phyloP scores from a whole-genome alignment of 2,888 invertebrate species.

The Agrilus biguttatus region DNA sequence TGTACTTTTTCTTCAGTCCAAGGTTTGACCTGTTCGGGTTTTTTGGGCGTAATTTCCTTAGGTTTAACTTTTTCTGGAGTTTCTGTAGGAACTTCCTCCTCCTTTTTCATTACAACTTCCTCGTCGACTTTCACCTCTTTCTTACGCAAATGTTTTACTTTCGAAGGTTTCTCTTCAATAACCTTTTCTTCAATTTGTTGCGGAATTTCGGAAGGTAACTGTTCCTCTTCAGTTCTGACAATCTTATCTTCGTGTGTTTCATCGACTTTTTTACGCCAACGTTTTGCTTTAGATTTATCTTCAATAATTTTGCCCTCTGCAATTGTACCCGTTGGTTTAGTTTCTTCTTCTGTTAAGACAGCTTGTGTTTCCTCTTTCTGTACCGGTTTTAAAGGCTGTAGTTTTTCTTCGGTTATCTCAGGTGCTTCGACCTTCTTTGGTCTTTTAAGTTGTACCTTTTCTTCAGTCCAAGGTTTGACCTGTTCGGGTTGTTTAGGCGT shows the following conservation, averaged over 20 bases:
- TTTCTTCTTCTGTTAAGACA: not conserved
- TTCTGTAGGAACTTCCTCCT: slow-evolving; percentile 17
- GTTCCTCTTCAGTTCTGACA: slow-evolving; percentile 30
- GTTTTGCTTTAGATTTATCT: slow-evolving; percentile 6
- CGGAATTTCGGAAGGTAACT: slow-evolving; percentile 22
- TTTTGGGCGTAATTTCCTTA: too few relatives aligned
- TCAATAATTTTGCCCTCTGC: slow-evolving; percentile 1
- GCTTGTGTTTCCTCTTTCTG: not conserved
- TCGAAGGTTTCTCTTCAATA: slow-evolving; percentile 33
- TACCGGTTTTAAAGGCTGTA: not conserved
- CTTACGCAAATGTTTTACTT: slow-evolving; percentile 3
- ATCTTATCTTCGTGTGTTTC: slow-evolving; percentile 15
- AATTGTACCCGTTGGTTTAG: not conserved
- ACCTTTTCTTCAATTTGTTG: slow-evolving; percentile 43
- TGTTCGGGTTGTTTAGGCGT: slow-evolving; percentile 15
- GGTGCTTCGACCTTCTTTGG: slow-evolving; percentile 3
- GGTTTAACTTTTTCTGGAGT: too few relatives aligned
- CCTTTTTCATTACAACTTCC: slow-evolving; percentile 4
- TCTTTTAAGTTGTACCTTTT: not conserved
- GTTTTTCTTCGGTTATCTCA: not conserved
- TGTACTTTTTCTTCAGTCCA: not conserved
- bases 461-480: slow-evolving; percentile 11
- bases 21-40: slow-evolving; percentile 20
- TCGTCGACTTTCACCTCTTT: slow-evolving; percentile 9
- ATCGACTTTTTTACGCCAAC: slow-evolving; percentile 5